Percentiles rank a stretch among this genome's conserved stretches.
Evolutionary conservation across 2,797 vertebrate species (phyloP).

Genomic region (Aselliscus stoliczkanus): DNA sequence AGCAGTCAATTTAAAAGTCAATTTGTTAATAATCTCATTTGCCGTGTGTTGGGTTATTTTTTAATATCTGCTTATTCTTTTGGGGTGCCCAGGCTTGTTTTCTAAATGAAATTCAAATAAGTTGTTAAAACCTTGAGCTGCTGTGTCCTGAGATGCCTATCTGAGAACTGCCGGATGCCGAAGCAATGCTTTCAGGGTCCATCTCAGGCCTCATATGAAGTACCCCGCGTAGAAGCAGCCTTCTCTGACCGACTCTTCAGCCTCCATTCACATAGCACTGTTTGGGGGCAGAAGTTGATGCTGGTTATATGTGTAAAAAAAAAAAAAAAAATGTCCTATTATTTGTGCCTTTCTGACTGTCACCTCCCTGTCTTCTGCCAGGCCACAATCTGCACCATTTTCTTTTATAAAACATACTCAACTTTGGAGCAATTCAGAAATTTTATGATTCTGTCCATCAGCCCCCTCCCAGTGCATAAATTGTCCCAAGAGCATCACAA

Average conservation of each 20-base stretch:
- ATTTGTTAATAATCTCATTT: conserved; percentile 50
- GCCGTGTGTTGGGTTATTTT: background rate
- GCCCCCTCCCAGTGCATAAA: conserved; percentile 47
- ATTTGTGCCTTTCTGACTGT: background rate
- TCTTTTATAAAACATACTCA: conserved; percentile 44
- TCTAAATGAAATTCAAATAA: conserved; percentile 38
- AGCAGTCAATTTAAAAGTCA: conserved; percentile 24
- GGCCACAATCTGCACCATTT: background rate
- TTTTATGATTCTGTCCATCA: conserved; percentile 42
- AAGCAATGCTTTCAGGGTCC: background rate
- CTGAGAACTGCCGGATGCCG: background rate
- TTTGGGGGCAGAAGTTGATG: conserved; percentile 6
- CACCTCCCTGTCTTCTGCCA: background rate
- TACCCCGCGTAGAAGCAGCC: fast-evolving
- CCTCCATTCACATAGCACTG: background rate
- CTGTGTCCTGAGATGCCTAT: background rate
- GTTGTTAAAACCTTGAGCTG: background rate
- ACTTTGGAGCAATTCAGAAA: conserved; percentile 8
- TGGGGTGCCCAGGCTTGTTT: conserved; percentile 1
- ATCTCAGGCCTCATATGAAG: background rate
- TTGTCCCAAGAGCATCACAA: background rate
- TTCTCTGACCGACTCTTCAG: background rate
- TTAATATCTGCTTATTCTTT: conserved; percentile 31
- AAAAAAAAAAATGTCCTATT: background rate
- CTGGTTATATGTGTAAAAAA: background rate